Base-by-base conservation (phyloP, 2,797 vertebrate species). In the Bradypodion pumilum region DNA sequence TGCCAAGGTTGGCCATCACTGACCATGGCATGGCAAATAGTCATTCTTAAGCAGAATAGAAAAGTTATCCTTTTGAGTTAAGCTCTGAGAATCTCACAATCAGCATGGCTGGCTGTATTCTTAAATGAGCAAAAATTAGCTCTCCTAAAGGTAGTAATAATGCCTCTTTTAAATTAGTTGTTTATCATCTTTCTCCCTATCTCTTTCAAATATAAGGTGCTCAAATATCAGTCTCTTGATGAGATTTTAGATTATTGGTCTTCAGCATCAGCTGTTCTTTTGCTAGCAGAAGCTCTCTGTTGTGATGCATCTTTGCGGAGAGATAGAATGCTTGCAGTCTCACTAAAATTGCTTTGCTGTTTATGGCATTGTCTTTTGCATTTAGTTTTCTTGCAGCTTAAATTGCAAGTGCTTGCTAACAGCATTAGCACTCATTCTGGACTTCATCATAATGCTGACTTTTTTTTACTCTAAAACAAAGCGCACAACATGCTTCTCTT, bases 221-320 rank as follows among this genome's bases (percentile, higher is more conserved):
- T 73, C 44, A 52, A 29, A 3, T n/a, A 63, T 25, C 72, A n/a
- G 25, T 0, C 0, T 62, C 78, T 74, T 46, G 27, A 35, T 10
- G 12, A 59, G 35, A 37, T 35, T 21, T 75, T 1, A 0, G 0
- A 1, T 52, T 32, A 2, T 59, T 80, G 81, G 82, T 68, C 68
- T 85, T 0, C 42, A 0, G 0, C 3, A 29, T 77, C n/a, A 32
- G 52, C 5, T 46, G 4, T 63, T 65, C 23, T 66, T 52, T 72
- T 42, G 27, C 42, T 35, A 72, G 37, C 27, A 12, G 7, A 60
- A 27, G 2, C 66, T 70, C 56, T 62, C 37, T 1, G 21, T 74
- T 75, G 68, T 82, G 69, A 13, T 60, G 0, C 2, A 35, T 66
- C n/a, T 72, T 56, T 81, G 13, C 25, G 7, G 5, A 4, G 32